Conservation (phyloP, 2,797 vertebrate genomes). For the Presbytis comata region DNA sequence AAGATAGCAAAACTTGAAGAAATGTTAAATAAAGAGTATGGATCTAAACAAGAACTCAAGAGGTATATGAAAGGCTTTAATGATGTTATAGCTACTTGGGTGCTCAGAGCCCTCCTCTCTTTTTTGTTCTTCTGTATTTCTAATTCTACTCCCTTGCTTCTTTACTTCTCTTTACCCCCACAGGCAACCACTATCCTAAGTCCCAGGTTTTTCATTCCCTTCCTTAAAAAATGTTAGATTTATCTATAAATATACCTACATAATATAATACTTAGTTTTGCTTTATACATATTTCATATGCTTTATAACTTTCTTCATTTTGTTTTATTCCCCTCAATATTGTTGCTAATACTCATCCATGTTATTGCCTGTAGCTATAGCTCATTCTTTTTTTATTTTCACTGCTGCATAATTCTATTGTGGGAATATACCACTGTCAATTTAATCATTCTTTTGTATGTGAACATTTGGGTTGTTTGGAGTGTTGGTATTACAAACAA, state of each 20-base stretch:
- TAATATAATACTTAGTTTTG: background rate
- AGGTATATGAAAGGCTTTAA: background rate
- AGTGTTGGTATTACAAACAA: background rate
- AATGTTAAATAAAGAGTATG: background rate
- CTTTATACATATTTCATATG: background rate
- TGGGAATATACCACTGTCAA: background rate
- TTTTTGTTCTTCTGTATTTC: background rate
- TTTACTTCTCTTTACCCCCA: background rate
- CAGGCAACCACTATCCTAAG: background rate
- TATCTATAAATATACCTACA: background rate
- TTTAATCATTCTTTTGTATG: background rate
- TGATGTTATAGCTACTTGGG: background rate
- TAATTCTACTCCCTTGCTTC: background rate
- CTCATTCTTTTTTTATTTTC: background rate
- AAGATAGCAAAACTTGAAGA: background rate
- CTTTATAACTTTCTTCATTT: background rate
- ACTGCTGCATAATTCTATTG: background rate
- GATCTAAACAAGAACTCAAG: background rate
- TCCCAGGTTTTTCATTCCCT: background rate
- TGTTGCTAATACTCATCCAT: background rate
- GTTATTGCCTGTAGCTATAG: background rate
- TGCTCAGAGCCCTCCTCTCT: background rate
- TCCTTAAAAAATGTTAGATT: background rate
- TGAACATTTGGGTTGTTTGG: background rate
- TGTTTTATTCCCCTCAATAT: background rate